Percentiles rank a stretch among this genome's conserved stretches.
phyloP scores from a whole-genome alignment of 2,113 vertebrate genomes.

The Tamias sibiricus region DNA sequence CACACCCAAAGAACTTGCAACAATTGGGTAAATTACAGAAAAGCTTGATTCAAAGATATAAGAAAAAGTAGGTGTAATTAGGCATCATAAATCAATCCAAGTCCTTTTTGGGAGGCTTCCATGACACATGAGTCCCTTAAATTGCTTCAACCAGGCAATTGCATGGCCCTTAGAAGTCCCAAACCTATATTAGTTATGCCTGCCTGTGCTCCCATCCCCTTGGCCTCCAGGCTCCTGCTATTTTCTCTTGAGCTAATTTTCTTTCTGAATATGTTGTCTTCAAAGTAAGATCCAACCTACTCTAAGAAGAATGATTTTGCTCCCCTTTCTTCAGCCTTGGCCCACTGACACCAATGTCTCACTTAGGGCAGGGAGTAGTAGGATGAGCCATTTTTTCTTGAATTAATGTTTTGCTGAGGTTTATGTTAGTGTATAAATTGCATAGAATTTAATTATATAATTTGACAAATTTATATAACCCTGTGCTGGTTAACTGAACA shows the following conservation, averaged over 20 bases:
- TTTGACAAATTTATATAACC: background rate
- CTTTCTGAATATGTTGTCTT: background rate
- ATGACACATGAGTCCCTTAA: too few species aligned
- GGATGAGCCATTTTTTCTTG: background rate
- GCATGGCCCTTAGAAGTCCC: background rate
- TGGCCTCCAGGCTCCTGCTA: background rate
- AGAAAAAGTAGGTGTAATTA: background rate
- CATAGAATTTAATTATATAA: background rate
- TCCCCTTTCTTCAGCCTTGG: background rate
- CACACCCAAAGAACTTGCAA: background rate
- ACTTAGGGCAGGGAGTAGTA: background rate
- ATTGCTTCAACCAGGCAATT: background rate
- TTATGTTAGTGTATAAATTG: background rate
- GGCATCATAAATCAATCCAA: background rate
- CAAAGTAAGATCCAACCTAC: background rate
- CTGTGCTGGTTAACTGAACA: background rate
- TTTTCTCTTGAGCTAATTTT: background rate
- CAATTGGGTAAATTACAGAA: background rate
- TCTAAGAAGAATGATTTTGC: background rate
- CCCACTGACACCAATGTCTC: background rate
- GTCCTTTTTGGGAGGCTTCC: background rate
- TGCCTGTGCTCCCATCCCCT: background rate
- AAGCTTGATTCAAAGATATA: background rate
- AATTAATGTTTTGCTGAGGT: background rate
- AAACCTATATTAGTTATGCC: fast-evolving